A percentile compares a stretch with the other conserved stretches of the same genome.
Conservation (phyloP, 2,797 vertebrate species). For the Eulemur coronatus region DNA sequence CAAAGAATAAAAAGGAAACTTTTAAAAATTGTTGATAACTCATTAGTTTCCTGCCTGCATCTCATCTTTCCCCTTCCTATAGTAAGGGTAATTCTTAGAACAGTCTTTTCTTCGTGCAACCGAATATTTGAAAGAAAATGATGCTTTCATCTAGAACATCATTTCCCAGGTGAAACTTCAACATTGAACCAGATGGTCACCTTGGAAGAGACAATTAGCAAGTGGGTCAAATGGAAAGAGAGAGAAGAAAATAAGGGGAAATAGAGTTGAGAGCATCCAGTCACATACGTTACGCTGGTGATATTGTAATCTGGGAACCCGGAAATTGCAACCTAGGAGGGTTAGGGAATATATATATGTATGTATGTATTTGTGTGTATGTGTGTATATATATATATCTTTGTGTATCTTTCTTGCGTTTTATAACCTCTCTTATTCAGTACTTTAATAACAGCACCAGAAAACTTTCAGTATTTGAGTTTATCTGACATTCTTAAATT, state of each 20-base stretch:
- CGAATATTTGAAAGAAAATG: neutral
- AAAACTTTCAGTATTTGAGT: neutral
- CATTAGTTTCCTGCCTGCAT: neutral
- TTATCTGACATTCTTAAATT: neutral
- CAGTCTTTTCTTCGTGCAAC: neutral
- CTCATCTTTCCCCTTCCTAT: neutral
- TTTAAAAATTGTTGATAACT: neutral
- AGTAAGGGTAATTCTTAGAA: neutral
- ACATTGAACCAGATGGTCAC: neutral
- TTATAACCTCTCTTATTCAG: neutral
- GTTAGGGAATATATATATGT: fast-evolving
- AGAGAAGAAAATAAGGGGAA: neutral
- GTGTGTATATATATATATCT: neutral
- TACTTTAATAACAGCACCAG: neutral
- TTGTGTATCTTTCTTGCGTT: neutral
- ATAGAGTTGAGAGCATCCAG: neutral
- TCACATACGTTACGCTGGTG: neutral
- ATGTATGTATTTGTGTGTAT: neutral
- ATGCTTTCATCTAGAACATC: neutral
- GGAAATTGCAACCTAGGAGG: neutral
- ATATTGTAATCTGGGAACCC: neutral
- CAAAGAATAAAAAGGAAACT: neutral
- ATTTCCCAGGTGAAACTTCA: neutral
- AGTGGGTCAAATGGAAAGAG: neutral
- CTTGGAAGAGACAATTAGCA: neutral